Base-by-base conservation (phyloP, 53 echinoderm and acorn worm genomes). In the Astropecten irregularis region DNA sequence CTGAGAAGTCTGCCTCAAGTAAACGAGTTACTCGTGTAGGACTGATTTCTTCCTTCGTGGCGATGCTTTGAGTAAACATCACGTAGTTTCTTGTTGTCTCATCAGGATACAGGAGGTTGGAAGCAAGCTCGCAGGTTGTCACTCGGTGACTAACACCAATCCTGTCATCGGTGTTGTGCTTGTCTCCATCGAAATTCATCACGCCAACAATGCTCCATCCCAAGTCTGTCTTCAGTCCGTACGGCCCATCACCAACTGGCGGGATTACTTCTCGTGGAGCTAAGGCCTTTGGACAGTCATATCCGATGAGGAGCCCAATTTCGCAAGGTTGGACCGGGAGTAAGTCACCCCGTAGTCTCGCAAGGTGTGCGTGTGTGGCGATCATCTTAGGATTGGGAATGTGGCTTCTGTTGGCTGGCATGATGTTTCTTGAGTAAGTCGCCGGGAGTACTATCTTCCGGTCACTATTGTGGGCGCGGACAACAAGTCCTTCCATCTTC, bases 171-270 rank as follows among this genome's bases (percentile, higher is more conserved):
- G n/a, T 56, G 4, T 85, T 81, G 9, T 76, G 61, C 13, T 8
- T 39, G 57, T 79, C 59, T 21, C 76, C 57, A 26, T 49, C 49
- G 2, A 69, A 29, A 26, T 82, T 65, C 4, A 40, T 57, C 1
- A 49, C 19, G 23, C 85, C 90, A 1, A 89, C 69, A 21, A 89
- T 83, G 53, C 83, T 72, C 89, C 89, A 89, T 16, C 89, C 89
- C 14, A 86, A 54, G 19, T 88, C 88, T 8, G 88, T 82, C 23
- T 50, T 21, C 21, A 82, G 9, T 1, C 58, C 88, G 69, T 71
- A 88, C 1, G 82, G 88, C 71, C 59, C 44, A 62, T 88, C 88
- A 34, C 40, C 48, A 4, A 18, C 82, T 13, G 64, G 50, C 35
- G 33, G 18, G 37, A 90, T 71, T 9, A 65, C 54, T 9, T 61